A percentile compares a stretch with the other conserved stretches of the same genome.
phyloP scores from a whole-genome alignment of 2,113 vertebrate species.

The Heloderma charlesbogerti region DNA sequence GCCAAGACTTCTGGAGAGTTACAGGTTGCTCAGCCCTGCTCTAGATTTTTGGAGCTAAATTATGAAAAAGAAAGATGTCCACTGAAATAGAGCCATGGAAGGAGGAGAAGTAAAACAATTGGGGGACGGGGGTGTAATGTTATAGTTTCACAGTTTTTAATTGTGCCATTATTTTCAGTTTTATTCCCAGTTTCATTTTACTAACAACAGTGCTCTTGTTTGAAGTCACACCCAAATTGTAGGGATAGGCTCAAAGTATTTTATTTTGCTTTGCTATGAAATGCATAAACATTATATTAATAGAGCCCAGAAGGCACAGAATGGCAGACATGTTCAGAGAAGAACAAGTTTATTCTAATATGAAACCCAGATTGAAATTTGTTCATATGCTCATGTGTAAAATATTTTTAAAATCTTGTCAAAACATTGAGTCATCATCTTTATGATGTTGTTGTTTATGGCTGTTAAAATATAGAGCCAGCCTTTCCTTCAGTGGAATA shows the following conservation, averaged over 20 bases:
- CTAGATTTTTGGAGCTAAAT: background rate
- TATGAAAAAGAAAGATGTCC: background rate
- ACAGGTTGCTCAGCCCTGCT: too few species aligned
- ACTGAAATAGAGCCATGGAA: accelerated
- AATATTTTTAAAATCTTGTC: conserved; percentile 51
- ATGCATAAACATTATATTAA: conserved; percentile 45
- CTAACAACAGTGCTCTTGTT: background rate
- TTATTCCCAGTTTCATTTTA: background rate
- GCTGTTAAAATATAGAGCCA: conserved; percentile 55
- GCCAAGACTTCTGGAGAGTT: too few species aligned
- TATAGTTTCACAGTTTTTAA: background rate
- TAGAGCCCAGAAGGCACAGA: conserved; percentile 41
- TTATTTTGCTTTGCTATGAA: conserved; percentile 41
- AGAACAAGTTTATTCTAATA: background rate
- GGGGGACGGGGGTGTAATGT: background rate
- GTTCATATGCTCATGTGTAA: conserved; percentile 30
- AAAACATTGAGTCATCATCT: conserved; percentile 58
- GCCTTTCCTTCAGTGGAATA: conserved; percentile 28
- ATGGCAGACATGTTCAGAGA: conserved; percentile 1
- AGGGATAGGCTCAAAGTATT: conserved; percentile 29
- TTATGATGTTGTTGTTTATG: conserved; percentile 47
- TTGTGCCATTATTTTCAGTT: background rate
- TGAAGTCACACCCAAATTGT: background rate
- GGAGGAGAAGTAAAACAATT: accelerated
- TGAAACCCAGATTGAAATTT: conserved; percentile 61